These are phyloP conservation scores for Hermaeophaga mercurialis DNA, from an alignment of 2,888 invertebrate genomes.

Conservation along the genomic window DNA sequence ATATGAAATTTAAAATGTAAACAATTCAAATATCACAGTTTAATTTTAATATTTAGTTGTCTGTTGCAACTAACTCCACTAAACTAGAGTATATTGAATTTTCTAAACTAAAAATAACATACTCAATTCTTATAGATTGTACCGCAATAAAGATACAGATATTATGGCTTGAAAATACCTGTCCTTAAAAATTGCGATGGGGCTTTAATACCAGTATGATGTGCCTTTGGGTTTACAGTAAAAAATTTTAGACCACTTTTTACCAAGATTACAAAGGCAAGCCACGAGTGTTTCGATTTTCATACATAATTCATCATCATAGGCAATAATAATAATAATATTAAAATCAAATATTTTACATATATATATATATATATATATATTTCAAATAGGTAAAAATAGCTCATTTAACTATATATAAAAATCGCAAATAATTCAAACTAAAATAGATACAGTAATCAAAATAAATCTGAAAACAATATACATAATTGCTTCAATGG, in stretches of 20 bases:
- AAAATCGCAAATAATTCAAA: too few species aligned
- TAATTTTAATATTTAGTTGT: constrained; percentile 5
- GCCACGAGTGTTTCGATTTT: constrained; percentile 39
- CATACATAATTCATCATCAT: constrained; percentile 49
- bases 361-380: background rate
- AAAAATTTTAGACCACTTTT: constrained; percentile 47
- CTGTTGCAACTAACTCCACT: constrained; percentile 4
- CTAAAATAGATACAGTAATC: too few species aligned
- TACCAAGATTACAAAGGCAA: constrained; percentile 57
- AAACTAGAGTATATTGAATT: background rate
- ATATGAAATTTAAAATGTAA: too few species aligned
- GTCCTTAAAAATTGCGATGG: constrained; percentile 2
- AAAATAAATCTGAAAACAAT: too few species aligned
- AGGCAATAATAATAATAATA: constrained; percentile 34
- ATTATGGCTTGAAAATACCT: background rate
- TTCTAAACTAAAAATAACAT: background rate
- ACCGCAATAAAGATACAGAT: constrained; percentile 14
- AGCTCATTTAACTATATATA: too few species aligned
- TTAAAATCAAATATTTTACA: background rate
- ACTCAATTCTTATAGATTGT: constrained; percentile 21
- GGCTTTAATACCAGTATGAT: constrained; percentile 28
- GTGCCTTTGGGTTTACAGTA: constrained; percentile 54
- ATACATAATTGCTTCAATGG: too few species aligned
- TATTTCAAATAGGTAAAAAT: too few species aligned
- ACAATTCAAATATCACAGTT: background rate